A percentile compares a stretch with the other conserved stretches of the same genome.
phyloP scores from a whole-genome alignment of 1,140 invertebrate species.

The Euura saliciscinereae region DNA sequence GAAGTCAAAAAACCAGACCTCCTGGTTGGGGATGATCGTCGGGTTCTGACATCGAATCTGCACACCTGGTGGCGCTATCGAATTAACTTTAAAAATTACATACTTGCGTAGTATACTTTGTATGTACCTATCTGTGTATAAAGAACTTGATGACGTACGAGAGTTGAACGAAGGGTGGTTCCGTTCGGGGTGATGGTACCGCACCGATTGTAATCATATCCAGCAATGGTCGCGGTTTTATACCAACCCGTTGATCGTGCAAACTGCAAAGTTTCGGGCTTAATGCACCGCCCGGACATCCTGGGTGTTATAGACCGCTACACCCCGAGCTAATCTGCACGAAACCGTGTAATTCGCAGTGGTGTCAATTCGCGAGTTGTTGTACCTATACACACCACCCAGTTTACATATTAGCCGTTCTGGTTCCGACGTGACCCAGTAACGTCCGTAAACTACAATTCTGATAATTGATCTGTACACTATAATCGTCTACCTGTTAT shows the following conservation, averaged over 20 bases:
- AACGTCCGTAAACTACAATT: neutral
- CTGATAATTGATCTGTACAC: too few species aligned
- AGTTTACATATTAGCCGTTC: too few species aligned
- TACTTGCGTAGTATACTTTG: too few species aligned
- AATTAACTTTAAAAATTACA: too few species aligned
- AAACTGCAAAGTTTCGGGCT: too few species aligned
- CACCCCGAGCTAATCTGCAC: too few species aligned
- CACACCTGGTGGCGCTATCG: slow-evolving; percentile 39
- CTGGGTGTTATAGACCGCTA: too few species aligned
- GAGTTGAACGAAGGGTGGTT: neutral
- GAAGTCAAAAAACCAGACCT: slow-evolving; percentile 15
- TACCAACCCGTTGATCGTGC: neutral
- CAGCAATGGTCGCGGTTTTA: neutral
- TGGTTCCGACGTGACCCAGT: neutral
- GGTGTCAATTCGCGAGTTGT: neutral
- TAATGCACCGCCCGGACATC: too few species aligned
- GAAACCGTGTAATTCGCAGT: neutral
- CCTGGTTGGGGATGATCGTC: slow-evolving; percentile 51
- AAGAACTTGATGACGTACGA: too few species aligned
- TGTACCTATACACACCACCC: too few species aligned
- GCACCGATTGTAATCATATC: neutral
- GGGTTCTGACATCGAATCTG: slow-evolving; percentile 52
- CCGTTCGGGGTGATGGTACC: neutral
- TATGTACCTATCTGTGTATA: too few species aligned
- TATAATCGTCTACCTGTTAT: too few species aligned